Evolutionary conservation across 2,797 vertebrate genomes (phyloP).

Genomic region (Percopsis omiscomaycus): DNA sequence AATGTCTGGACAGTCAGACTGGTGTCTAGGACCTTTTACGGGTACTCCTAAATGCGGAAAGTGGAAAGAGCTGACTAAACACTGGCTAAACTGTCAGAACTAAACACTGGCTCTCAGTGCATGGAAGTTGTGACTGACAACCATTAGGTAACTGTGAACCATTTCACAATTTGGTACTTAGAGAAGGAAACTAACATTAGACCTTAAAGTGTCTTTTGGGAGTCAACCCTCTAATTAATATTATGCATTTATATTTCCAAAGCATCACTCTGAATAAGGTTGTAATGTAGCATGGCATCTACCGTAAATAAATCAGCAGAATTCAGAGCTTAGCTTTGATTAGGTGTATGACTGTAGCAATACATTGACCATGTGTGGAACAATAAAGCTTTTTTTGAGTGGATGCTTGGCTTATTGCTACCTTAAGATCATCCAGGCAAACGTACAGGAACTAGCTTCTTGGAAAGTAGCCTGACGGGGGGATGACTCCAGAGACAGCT

Average conservation of each 20-base stretch:
- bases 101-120: conserved; percentile 46
- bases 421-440: conserved; percentile 40
- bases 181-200: conserved; percentile 29
- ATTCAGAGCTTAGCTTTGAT: conserved; percentile 33
- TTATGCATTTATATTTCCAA: conserved; percentile 7
- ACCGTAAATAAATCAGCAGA: conserved; percentile 24
- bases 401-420: conserved; percentile 35
- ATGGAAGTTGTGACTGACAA: conserved; percentile 66
- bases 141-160: conserved; percentile 61
- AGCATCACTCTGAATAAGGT: conserved; percentile 17
- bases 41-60: conserved; percentile 43
- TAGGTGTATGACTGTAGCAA: conserved; percentile 23
- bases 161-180: conserved; percentile 34
- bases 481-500: conserved; percentile 25
- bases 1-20: conserved; percentile 40
- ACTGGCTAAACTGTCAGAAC: conserved; percentile 50
- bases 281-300: conserved; percentile 31
- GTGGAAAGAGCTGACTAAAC: conserved; percentile 67
- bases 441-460: conserved; percentile 23
- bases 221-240: conserved; percentile 9
- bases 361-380: conserved; percentile 24
- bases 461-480: conserved; percentile 44
- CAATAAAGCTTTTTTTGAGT: conserved; percentile 37
- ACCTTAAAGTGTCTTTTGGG: conserved; percentile 8
- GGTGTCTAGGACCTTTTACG: conserved; percentile 41